Percentiles rank a stretch among this genome's conserved stretches.
phyloP scores from a whole-genome alignment of 2,888 invertebrate species.

The Chrysina gloriosa region DNA sequence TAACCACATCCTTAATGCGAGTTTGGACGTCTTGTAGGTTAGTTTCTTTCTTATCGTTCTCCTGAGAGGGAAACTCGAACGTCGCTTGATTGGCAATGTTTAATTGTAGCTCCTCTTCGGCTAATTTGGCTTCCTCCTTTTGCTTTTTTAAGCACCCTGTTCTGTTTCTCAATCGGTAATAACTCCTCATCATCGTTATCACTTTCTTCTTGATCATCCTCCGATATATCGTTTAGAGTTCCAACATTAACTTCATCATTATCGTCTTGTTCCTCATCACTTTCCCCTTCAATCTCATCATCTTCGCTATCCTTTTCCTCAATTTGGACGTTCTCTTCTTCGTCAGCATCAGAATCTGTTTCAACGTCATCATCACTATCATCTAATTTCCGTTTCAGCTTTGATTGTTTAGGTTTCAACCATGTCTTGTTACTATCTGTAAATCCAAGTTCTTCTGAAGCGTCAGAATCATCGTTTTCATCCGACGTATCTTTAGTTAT shows the following conservation, averaged over 20 bases:
- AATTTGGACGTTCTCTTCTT: constrained; percentile 55
- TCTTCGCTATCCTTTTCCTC: constrained; percentile 57
- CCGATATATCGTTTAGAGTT: constrained; percentile 36
- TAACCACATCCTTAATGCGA: constrained; percentile 86
- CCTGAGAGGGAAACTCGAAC: constrained; percentile 80
- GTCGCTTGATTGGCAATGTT: constrained; percentile 82
- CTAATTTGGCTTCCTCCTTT: constrained; percentile 75
- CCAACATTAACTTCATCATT: constrained; percentile 56
- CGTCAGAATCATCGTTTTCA: constrained; percentile 50
- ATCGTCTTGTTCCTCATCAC: constrained; percentile 69
- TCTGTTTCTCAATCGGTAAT: constrained; percentile 88
- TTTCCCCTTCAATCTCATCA: constrained; percentile 56
- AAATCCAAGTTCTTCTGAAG: constrained; percentile 65
- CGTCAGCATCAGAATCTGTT: constrained; percentile 56
- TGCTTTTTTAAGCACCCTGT: constrained; percentile 81
- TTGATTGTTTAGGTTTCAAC: constrained; percentile 72
- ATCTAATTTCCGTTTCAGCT: constrained; percentile 43
- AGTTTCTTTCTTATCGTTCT: constrained; percentile 78
- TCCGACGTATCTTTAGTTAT: constrained; percentile 52
- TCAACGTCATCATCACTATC: constrained; percentile 58
- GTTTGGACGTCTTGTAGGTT: constrained; percentile 88
- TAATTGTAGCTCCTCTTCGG: constrained; percentile 85
- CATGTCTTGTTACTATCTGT: constrained; percentile 79
- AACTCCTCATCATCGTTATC: constrained; percentile 72
- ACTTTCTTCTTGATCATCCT: constrained; percentile 50